phyloP scores from a whole-genome alignment of 1,140 invertebrate species.

The Drosophila suzukii region DNA sequence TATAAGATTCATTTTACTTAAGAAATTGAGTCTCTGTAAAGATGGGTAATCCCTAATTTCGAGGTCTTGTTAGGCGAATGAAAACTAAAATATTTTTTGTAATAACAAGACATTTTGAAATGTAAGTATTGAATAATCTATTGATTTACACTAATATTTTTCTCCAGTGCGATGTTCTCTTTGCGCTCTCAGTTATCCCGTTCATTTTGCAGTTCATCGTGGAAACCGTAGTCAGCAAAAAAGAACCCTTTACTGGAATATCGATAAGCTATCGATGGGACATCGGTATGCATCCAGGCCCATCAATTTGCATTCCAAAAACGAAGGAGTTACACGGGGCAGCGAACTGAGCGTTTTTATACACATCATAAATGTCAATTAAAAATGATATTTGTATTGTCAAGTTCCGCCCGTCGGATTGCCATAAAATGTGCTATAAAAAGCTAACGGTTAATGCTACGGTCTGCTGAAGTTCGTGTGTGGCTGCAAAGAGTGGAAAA shows the following conservation, averaged over 20 bases:
- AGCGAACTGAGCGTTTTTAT: slow-evolving; percentile 24
- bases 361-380: slow-evolving; percentile 74
- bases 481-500: slow-evolving; percentile 51
- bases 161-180: slow-evolving; percentile 1
- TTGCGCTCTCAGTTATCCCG: slow-evolving; percentile 49
- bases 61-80: too few species aligned
- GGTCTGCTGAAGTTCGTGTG: slow-evolving; percentile 78
- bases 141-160: neutral
- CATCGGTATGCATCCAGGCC: neutral
- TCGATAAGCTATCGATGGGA: slow-evolving; percentile 28
- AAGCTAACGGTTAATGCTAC: slow-evolving; percentile 78
- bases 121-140: too few species aligned
- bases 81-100: too few species aligned
- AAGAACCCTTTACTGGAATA: slow-evolving; percentile 2
- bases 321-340: slow-evolving; percentile 23
- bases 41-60: too few species aligned
- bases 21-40: too few species aligned
- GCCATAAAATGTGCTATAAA: slow-evolving; percentile 78
- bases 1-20: too few species aligned
- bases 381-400: slow-evolving; percentile 74
- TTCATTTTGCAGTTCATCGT: slow-evolving; percentile 48
- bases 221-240: slow-evolving; percentile 52
- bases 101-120: too few species aligned
- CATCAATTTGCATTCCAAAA: slow-evolving; percentile 26
- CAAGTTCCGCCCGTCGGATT: slow-evolving; percentile 36